Evolutionary conservation across 92 coral and sea anemone genomes (phyloP).

Genomic region (Diadumene lineata): DNA sequence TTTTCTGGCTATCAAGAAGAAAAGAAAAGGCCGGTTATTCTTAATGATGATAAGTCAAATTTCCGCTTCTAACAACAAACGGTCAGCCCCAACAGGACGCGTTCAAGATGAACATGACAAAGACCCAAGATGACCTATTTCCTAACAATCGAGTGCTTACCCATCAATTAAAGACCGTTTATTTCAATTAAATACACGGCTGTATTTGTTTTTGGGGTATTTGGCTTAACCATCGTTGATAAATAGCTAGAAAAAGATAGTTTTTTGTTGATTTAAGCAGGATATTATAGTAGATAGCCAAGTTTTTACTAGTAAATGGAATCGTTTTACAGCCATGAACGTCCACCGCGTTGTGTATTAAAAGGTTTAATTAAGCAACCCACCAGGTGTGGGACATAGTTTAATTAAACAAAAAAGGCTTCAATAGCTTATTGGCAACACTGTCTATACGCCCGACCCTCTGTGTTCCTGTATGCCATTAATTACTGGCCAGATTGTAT

Average conservation of each 20-base stretch:
- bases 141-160: neutral
- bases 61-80: neutral
- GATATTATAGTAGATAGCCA: too few species aligned
- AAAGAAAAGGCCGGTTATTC: neutral
- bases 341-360: neutral
- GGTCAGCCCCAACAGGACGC: slow-evolving; percentile 8
- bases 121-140: neutral
- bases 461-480: neutral
- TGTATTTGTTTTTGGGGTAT: neutral
- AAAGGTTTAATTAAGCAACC: neutral
- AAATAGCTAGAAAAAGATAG: neutral
- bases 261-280: neutral
- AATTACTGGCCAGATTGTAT: neutral
- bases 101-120: neutral
- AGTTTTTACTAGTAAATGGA: neutral
- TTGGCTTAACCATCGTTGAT: neutral
- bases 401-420: neutral
- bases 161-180: slow-evolving; percentile 5
- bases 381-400: neutral
- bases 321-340: neutral
- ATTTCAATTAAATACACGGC: neutral
- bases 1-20: neutral
- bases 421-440: neutral
- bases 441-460: slow-evolving; percentile 3
- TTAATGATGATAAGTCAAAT: slow-evolving; percentile 2